These are phyloP conservation scores for Synaphobranchus kaupii DNA, from an alignment of 2,797 vertebrate species.

Conservation along the genomic window DNA sequence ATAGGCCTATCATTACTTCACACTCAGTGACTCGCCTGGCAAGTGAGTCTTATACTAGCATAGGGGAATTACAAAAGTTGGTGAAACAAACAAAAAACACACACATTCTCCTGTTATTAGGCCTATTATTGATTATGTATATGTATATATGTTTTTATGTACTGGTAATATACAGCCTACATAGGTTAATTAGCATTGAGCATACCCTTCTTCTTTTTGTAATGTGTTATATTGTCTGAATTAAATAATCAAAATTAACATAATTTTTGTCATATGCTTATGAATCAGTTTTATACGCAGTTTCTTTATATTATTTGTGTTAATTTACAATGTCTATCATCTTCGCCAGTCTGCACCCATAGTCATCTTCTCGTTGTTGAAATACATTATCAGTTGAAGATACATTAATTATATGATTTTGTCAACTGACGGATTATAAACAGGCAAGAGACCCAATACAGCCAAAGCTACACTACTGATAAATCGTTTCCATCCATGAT, in stretches of 20 bases:
- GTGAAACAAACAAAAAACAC: not conserved
- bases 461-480: not conserved
- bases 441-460: too few relatives aligned
- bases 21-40: not conserved
- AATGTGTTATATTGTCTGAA: not conserved
- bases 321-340: not conserved
- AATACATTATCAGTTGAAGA: conserved; percentile 1
- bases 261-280: not conserved
- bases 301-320: too few relatives aligned
- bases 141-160: not conserved
- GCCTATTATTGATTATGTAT: not conserved
- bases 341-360: not conserved
- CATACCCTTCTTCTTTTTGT: too few relatives aligned
- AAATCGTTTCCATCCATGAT: not conserved
- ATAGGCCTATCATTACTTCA: not conserved
- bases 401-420: not conserved
- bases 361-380: not conserved
- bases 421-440: too few relatives aligned
- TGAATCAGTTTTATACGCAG: not conserved
- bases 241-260: not conserved
- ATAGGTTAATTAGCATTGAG: not conserved
- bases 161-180: not conserved
- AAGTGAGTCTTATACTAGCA: too few relatives aligned
- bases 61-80: too few relatives aligned
- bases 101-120: not conserved